Evolutionary conservation across 1,140 invertebrate species (phyloP), one percentile per base, ranked within the genome.

Genomic region (Spodoptera frugiperda): DNA sequence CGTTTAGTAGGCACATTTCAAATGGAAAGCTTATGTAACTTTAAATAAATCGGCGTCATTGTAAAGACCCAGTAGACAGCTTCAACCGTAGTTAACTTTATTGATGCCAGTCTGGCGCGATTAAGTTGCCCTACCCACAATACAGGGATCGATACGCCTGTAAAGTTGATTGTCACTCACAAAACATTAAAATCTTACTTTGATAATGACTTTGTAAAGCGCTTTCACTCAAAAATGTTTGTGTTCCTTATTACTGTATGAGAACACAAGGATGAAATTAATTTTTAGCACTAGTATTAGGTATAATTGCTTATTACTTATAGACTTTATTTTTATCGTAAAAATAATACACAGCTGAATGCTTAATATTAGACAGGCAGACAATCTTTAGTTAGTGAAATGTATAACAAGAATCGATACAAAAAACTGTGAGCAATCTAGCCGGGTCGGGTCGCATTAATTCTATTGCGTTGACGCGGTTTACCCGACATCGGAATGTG

Each of bases 81-180:
- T 70, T 51, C 49, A 14, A 67, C 63, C 17, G 44, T 17, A 19
- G 49, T 70, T 70, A 70, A 33, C 67, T 70, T 54, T 70, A 70
- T 70, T 54, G 67, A 54, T 54, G 67, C 17, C 49, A 54, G 67
- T 53, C 54, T 15, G 54, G 15, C 51, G 67, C 67, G 51, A 54
- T 54, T 39, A 70, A 70, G 51, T 54, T 53, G 25, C 67, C 67
- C 49, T 44, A 12, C 67, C 67, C 51, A 39, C 30, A 70, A 30
- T 51, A 44, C 49, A 70, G n/a, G 19, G 19, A 54, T 53, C 49
- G 21, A 53, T 54, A 67, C 44, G 39, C 44, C 12, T 49, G 48
- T 67, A 48, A 67, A 67, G 21, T 46, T 25, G 44, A 19, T 5
- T 17, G 44, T 49, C 17, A 21, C 15, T 14, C 21, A 9, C 21